A percentile compares a stretch with the other conserved stretches of the same genome.
Conservation (phyloP, 2,113 vertebrate genomes). For the Elephas maximus region DNA sequence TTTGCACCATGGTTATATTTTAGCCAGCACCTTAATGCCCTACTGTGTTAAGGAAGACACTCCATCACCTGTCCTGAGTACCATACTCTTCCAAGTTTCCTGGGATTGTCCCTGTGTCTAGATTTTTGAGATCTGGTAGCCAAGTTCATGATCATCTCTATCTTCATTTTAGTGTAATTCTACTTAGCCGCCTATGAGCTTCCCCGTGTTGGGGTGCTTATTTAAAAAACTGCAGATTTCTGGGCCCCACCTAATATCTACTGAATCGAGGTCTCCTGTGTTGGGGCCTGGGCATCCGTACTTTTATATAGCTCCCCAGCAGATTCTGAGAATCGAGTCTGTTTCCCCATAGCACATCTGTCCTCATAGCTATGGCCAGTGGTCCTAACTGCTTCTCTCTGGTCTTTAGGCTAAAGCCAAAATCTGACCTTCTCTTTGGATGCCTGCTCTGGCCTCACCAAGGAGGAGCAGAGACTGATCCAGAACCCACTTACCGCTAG, state of each 20-base stretch:
- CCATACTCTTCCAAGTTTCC: background rate
- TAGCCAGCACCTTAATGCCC: background rate
- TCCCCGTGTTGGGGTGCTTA: background rate
- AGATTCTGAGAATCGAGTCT: background rate
- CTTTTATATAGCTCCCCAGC: rapidly evolving
- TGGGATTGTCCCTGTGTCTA: background rate
- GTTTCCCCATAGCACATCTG: background rate
- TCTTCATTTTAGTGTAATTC: background rate
- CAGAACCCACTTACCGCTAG: background rate
- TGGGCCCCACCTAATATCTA: background rate
- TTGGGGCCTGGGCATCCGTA: background rate
- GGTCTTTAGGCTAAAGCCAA: background rate
- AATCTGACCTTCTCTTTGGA: background rate
- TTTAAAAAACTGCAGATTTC: background rate
- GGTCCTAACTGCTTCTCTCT: background rate
- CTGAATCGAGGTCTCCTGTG: background rate
- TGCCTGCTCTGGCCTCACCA: background rate
- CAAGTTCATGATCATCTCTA: background rate
- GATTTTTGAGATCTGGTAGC: background rate
- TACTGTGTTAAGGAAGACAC: background rate
- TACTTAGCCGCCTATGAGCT: background rate
- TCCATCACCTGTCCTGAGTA: background rate
- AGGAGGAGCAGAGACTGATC: rapidly evolving
- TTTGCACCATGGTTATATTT: background rate
- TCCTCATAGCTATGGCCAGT: background rate